These are phyloP conservation scores for Vidua macroura DNA, from an alignment of 2,113 vertebrate species.

Conservation along the genomic window DNA sequence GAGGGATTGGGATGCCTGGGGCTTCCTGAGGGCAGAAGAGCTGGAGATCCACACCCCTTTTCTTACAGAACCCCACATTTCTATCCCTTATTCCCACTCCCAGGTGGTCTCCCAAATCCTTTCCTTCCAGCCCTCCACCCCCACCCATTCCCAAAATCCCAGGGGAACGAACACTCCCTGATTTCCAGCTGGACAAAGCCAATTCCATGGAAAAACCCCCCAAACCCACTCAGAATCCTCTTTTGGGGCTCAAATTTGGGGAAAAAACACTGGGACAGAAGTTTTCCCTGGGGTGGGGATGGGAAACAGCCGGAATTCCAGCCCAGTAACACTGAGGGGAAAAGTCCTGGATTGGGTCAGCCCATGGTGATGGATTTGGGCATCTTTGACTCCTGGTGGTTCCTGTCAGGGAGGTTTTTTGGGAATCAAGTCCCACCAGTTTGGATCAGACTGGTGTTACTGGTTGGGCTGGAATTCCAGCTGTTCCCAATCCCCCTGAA, in stretches of 20 bases:
- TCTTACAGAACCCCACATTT: neutral
- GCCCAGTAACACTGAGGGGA: neutral
- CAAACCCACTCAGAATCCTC: neutral
- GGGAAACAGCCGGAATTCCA: neutral
- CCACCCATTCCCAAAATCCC: neutral
- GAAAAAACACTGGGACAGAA: neutral
- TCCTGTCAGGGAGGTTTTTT: neutral
- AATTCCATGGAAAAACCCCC: fast-evolving
- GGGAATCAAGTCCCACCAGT: neutral
- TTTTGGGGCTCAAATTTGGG: neutral
- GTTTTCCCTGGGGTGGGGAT: neutral
- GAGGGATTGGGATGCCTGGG: neutral
- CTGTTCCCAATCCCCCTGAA: neutral
- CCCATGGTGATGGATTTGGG: neutral
- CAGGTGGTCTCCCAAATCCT: neutral
- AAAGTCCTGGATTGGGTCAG: neutral
- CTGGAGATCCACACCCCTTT: neutral
- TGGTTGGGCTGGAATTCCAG: neutral
- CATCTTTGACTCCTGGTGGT: neutral
- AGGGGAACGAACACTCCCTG: fast-evolving
- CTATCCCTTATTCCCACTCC: neutral
- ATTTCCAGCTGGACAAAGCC: neutral
- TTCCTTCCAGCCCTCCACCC: no score
- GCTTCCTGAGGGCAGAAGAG: neutral
- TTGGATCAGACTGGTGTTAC: neutral